Base-by-base conservation (phyloP, 2,888 invertebrate species). In the Teleogryllus oceanicus region DNA sequence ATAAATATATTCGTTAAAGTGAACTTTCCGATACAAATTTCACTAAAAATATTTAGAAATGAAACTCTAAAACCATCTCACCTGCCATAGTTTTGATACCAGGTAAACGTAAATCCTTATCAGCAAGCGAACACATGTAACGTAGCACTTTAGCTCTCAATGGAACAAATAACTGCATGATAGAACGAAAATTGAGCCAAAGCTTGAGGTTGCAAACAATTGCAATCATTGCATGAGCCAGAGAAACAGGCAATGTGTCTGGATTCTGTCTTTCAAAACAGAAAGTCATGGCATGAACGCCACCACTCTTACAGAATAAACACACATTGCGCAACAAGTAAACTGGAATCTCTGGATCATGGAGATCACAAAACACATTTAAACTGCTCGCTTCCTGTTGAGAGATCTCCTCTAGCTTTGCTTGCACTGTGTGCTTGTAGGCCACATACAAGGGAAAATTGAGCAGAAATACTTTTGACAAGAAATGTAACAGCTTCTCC, bases 41-140 rank as follows among this genome's bases (percentile, higher is more conserved):
- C 20, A 74, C 5, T 74, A 74, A 74, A 74, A 74, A 74, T n/a
- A 74, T 12, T n/a, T n/a, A 74, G 18, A 74, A 74, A 74, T n/a
- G 11, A 78, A 11, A 20, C 20, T 76, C 4, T 18, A 81, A 2
- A 78, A 21, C 81, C 51, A 62, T 16, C 88, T 88, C 87, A 93
- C 93, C 95, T 84, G 96, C 97, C 95, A 97, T 96, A 84, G 95
- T 95, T 84, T 96, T 94, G 74, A 95, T 96, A 74, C 95, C 94
- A 49, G 94, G 94, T 80, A 95, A 92, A 83, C 97, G 91, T 78
- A 97, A 89, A 87, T 97, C 97, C 85, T 96, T 95, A 87, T 98
- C 97, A 21, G 94, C 94, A 83, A 97, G 90, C 87, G 93, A 94
- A 88, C 97, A 97, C 96, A 98, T 96, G 86, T 96, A 98, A 84